phyloP scores from a whole-genome alignment of 2,888 invertebrate species.

The Patella pellucida region DNA sequence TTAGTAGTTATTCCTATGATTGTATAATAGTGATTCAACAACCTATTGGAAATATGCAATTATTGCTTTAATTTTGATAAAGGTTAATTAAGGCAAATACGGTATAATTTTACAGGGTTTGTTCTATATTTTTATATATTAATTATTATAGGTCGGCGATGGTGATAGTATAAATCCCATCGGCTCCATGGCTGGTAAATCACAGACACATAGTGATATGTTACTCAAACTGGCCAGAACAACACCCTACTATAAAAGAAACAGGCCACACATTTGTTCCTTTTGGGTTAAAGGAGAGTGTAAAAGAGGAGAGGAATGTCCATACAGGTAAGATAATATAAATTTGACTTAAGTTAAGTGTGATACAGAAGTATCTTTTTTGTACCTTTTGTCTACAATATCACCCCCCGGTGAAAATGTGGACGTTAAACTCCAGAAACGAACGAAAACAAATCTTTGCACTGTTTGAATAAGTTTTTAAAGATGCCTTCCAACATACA shows the following conservation, averaged over 20 bases:
- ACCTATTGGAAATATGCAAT: not conserved
- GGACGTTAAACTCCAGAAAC: no score
- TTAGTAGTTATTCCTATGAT: no score
- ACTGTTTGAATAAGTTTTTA: no score
- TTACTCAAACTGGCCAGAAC: slow-evolving; percentile 90
- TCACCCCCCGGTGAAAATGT: no score
- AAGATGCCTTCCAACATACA: no score
- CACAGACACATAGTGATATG: slow-evolving; percentile 84
- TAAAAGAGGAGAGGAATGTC: slow-evolving; percentile 95
- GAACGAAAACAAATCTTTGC: no score
- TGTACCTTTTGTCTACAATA: no score
- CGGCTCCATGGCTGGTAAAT: slow-evolving; percentile 73
- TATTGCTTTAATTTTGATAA: not conserved
- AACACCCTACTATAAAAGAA: slow-evolving; percentile 94
- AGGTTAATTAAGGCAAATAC: not conserved
- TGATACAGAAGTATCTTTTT: no score
- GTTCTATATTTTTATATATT: not conserved
- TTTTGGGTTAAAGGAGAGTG: slow-evolving; percentile 99
- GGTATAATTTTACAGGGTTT: not conserved
- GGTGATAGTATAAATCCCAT: slow-evolving; percentile 72
- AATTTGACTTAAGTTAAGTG: not conserved
- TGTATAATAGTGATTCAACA: no score
- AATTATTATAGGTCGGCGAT: slow-evolving; percentile 64
- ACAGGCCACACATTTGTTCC: slow-evolving; percentile 94
- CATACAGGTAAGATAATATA: slow-evolving; percentile 76